Conservation (phyloP, 1,140 invertebrate species). For the Notospermus geniculatus region DNA sequence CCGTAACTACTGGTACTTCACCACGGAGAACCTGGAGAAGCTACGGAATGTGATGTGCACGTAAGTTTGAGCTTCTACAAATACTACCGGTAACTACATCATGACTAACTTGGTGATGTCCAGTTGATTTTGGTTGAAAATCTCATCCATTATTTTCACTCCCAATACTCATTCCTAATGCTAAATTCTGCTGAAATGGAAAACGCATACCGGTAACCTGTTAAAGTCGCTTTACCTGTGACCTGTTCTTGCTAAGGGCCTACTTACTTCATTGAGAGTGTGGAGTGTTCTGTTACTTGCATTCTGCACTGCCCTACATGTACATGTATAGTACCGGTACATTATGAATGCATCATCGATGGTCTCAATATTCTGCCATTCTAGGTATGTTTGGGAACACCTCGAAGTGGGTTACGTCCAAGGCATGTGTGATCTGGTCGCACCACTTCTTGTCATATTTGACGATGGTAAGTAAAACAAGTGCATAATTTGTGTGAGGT, state of each 20-base stretch:
- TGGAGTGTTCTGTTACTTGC: too few species aligned
- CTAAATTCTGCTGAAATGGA: neutral
- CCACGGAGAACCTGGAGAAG: conserved; percentile 82
- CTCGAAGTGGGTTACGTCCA: conserved; percentile 75
- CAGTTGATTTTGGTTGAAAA: neutral
- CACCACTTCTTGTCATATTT: conserved; percentile 87
- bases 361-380: conserved; percentile 33
- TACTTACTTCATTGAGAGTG: too few species aligned
- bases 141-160: neutral
- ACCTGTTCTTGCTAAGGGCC: too few species aligned
- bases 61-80: conserved; percentile 55
- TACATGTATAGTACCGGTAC: too few species aligned
- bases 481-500: too few species aligned
- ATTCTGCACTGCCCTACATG: too few species aligned
- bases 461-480: conserved; percentile 77
- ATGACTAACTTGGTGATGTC: too few species aligned
- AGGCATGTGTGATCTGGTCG: conserved; percentile 93
- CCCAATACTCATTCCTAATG: neutral
- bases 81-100: too few species aligned
- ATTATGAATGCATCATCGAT: neutral
- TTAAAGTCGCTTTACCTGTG: too few species aligned
- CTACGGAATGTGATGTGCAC: conserved; percentile 96
- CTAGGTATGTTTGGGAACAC: conserved; percentile 89
- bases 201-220: too few species aligned
- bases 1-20: conserved; percentile 88